These are phyloP conservation scores for Cataglyphis altisquamis DNA, from an alignment of 2,888 invertebrate species.

Conservation along the genomic window DNA sequence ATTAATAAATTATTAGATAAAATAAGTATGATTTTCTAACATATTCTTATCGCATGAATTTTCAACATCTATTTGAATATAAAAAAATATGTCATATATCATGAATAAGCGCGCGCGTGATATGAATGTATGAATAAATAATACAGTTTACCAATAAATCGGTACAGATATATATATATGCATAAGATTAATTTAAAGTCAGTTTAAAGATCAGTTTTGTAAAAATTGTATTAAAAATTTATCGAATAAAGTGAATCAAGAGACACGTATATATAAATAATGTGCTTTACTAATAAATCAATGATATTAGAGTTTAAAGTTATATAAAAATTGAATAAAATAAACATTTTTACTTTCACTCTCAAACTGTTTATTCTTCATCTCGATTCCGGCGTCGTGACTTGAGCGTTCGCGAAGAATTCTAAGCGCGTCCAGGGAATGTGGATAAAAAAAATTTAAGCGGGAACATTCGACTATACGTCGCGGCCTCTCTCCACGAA, in stretches of 20 bases:
- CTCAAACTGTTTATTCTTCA: neutral
- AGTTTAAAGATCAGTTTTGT: no score
- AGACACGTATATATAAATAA: no score
- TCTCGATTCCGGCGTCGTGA: no score
- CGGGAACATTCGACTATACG: neutral
- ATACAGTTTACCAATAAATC: neutral
- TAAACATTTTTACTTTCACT: neutral
- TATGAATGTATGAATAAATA: neutral
- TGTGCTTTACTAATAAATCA: no score
- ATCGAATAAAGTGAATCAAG: neutral
- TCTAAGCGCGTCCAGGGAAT: neutral
- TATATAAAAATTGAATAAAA: neutral
- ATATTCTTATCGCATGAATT: neutral
- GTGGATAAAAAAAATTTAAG: neutral
- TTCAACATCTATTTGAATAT: neutral
- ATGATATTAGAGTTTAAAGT: neutral
- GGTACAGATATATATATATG: no score
- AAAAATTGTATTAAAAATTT: neutral
- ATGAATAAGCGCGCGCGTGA: neutral
- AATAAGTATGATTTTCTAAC: neutral
- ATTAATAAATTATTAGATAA: neutral
- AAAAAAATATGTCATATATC: neutral
- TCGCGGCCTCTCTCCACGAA: constrained; percentile 4
- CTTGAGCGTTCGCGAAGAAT: neutral
- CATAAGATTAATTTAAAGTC: no score